Percentiles rank a stretch among this genome's conserved stretches.
Evolutionary conservation across 2,797 vertebrate genomes (phyloP).

Genomic region (Argya squamiceps): DNA sequence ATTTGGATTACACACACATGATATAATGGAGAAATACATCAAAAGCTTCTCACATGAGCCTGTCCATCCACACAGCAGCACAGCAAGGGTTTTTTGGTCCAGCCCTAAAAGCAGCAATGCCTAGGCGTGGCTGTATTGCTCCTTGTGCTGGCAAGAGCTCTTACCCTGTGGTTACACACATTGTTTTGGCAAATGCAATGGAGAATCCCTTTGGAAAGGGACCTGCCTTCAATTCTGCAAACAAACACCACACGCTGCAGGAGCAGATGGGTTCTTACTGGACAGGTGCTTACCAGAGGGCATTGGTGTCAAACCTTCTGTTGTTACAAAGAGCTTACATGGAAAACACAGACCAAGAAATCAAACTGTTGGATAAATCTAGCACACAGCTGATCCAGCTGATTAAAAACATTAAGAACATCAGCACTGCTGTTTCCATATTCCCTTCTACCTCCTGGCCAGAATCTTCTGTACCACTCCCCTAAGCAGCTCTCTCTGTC

Average conservation of each 20-base stretch:
- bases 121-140: neutral
- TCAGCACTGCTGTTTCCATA: neutral
- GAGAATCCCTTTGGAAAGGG: neutral
- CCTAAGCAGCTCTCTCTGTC: neutral
- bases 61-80: neutral
- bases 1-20: accelerated
- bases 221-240: neutral
- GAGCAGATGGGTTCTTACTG: neutral
- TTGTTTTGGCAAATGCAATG: neutral
- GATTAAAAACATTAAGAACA: neutral
- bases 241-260: neutral
- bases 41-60: neutral
- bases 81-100: neutral
- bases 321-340: neutral
- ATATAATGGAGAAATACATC: neutral
- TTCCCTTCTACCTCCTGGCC: neutral
- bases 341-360: neutral
- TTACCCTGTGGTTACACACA: neutral
- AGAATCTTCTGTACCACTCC: neutral
- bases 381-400: neutral
- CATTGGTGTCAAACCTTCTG: neutral
- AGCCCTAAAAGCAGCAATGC: neutral
- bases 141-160: neutral
- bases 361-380: neutral
- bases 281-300: neutral